Percentiles rank a stretch among this genome's conserved stretches.
Conservation (phyloP, 2,113 vertebrate species). For the Opisthocomus hoazin region DNA sequence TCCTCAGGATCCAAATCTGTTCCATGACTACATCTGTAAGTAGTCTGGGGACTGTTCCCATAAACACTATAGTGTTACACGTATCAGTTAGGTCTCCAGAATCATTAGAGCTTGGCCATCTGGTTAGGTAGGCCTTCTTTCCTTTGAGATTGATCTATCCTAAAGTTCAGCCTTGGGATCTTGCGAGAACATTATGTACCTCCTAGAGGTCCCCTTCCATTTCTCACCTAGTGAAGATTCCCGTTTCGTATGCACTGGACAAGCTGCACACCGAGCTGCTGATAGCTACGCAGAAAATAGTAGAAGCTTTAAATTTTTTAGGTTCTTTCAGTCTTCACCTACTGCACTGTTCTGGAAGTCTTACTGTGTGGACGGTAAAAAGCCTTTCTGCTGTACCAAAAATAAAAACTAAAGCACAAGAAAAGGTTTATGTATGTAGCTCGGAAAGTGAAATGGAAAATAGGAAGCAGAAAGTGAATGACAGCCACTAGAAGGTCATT, state of each 20-base stretch:
- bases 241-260: not conserved
- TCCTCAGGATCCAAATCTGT: not conserved
- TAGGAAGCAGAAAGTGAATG: not conserved
- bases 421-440: not conserved
- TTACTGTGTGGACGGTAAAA: not conserved
- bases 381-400: not conserved
- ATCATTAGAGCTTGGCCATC: not conserved
- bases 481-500: not conserved
- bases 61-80: not conserved
- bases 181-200: accelerated
- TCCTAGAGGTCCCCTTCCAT: not conserved
- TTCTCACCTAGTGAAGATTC: not conserved
- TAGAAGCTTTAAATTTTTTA: not conserved
- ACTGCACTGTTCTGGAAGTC: not conserved
- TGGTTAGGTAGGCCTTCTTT: not conserved
- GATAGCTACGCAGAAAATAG: not conserved
- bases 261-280: not conserved
- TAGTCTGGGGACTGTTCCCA: not conserved
- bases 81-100: not conserved
- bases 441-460: not conserved
- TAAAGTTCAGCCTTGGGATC: not conserved
- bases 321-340: not conserved
- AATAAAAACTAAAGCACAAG: not conserved
- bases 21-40: not conserved
- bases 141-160: not conserved